Conservation (phyloP, 1,140 invertebrate genomes). For the Hestina assimilis region DNA sequence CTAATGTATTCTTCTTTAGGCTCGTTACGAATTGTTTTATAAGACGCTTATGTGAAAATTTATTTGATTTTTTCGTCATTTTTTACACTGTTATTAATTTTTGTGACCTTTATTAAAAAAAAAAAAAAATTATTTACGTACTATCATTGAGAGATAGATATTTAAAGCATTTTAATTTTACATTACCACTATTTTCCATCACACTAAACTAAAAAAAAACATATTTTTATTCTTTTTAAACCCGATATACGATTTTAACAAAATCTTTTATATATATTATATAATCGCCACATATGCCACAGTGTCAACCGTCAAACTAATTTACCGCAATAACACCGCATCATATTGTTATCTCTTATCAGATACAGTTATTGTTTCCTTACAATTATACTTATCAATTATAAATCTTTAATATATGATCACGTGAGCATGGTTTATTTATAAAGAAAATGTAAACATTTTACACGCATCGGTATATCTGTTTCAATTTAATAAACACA, state of each 20-base stretch:
- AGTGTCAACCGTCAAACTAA: not conserved
- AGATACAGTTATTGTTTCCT: slow-evolving; percentile 1
- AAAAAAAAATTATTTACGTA: not conserved
- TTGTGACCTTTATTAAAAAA: not conserved
- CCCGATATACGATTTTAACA: not conserved
- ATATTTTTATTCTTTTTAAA: no score
- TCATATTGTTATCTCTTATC: not conserved
- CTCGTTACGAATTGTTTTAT: slow-evolving; percentile 54
- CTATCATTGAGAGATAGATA: not conserved
- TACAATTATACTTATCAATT: not conserved
- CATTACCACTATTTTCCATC: not conserved
- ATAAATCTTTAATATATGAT: slow-evolving; percentile 8
- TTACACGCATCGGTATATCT: no score
- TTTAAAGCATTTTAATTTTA: not conserved
- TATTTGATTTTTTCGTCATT: slow-evolving; percentile 27
- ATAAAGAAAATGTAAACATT: no score
- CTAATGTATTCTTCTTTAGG: slow-evolving; percentile 62
- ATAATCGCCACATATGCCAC: not conserved
- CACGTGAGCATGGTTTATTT: not conserved
- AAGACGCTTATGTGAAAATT: slow-evolving; percentile 40
- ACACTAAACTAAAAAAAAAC: no score
- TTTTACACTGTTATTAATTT: slow-evolving; percentile 9
- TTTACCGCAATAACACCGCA: slow-evolving; percentile 6
- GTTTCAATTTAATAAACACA: no score
- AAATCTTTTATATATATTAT: not conserved